These are phyloP conservation scores for Corythaeola cristata DNA, from an alignment of 2,113 vertebrate genomes.

Conservation along the genomic window DNA sequence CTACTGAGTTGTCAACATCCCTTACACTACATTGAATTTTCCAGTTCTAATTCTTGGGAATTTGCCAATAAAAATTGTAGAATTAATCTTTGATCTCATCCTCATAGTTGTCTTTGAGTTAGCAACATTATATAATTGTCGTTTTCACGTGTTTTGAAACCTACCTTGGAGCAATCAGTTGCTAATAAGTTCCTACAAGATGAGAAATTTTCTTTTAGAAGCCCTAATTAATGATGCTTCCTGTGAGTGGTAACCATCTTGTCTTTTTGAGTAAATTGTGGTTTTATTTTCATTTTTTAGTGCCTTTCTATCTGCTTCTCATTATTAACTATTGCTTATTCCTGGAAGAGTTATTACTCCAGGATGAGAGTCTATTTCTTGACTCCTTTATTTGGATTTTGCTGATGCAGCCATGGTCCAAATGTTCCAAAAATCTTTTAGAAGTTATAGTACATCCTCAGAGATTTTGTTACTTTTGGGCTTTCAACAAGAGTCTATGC, in stretches of 20 bases:
- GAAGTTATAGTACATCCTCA: neutral
- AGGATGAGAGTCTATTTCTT: neutral
- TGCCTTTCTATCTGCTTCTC: slow-evolving; percentile 4
- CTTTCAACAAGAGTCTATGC: neutral
- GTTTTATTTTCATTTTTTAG: neutral
- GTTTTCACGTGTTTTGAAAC: neutral
- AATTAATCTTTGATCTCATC: neutral
- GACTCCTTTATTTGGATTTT: neutral
- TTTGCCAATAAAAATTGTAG: neutral
- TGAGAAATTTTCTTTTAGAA: slow-evolving; percentile 37
- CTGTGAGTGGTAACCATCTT: neutral
- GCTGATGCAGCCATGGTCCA: neutral
- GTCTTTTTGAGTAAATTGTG: neutral
- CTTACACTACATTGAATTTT: neutral
- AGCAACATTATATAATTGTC: neutral
- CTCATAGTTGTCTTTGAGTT: neutral
- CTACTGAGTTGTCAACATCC: neutral
- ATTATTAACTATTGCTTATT: slow-evolving; percentile 20
- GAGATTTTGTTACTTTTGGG: neutral
- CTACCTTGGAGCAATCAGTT: neutral
- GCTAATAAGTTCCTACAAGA: slow-evolving; percentile 16
- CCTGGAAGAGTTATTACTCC: neutral
- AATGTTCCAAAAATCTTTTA: neutral
- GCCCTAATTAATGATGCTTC: slow-evolving; percentile 24
- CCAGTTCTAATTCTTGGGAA: neutral